These are phyloP conservation scores for Herpailurus yagouaroundi DNA, from an alignment of 2,113 vertebrate species.

Conservation along the genomic window DNA sequence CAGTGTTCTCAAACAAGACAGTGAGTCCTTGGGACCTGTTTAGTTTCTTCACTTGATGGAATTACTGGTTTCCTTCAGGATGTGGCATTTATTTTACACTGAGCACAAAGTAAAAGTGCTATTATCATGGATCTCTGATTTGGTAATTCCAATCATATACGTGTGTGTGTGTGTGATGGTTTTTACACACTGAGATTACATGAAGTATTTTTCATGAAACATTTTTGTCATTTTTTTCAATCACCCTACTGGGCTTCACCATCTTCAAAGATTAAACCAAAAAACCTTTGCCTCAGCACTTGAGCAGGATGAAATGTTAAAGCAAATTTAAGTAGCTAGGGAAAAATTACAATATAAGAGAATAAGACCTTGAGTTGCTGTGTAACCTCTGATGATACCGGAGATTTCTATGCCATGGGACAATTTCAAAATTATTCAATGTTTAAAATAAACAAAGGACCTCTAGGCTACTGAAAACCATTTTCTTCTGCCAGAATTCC, in stretches of 20 bases:
- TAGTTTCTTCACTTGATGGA: not conserved
- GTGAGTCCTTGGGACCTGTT: not conserved
- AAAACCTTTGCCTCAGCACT: conserved; percentile 60
- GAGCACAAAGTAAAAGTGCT: not conserved
- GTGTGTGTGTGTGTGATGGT: not conserved
- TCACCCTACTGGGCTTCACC: conserved; percentile 59
- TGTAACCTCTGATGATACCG: conserved; percentile 43
- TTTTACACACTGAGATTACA: not conserved
- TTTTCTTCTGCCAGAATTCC: conserved; percentile 45
- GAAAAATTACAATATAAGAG: conserved; percentile 64
- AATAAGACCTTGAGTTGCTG: conserved; percentile 50
- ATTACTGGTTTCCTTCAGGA: conserved; percentile 26
- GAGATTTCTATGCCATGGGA: conserved; percentile 40
- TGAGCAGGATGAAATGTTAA: conserved; percentile 65
- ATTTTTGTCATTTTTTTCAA: conserved; percentile 66
- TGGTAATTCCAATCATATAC: not conserved
- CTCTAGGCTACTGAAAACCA: not conserved
- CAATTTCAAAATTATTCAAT: conserved; percentile 65
- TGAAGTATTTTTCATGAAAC: conserved; percentile 73
- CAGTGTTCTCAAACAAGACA: not conserved
- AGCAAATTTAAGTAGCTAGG: conserved; percentile 55
- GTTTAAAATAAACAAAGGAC: conserved; percentile 67
- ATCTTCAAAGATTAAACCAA: conserved; percentile 73
- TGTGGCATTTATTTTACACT: not conserved
- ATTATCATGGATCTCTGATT: not conserved